Evolutionary conservation across 2,113 vertebrate species (phyloP).

Genomic region (Tyto alba): DNA sequence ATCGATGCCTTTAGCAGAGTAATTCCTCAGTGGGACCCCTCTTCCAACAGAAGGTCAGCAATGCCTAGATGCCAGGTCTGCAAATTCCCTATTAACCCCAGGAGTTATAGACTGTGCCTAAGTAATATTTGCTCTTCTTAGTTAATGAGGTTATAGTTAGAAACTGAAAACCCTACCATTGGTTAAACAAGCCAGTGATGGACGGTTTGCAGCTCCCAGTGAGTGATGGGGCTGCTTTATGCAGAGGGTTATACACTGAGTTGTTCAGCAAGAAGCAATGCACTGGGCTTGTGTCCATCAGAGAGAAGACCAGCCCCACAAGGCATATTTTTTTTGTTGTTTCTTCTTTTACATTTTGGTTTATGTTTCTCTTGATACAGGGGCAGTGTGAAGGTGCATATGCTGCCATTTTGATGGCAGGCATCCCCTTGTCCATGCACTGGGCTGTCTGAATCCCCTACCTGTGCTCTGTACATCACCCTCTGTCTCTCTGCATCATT

Average conservation of each 20-base stretch:
- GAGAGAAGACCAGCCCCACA: background rate
- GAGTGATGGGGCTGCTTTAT: background rate
- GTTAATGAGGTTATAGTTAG: conserved; percentile 3
- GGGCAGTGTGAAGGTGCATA: background rate
- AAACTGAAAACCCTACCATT: background rate
- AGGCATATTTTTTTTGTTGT: background rate
- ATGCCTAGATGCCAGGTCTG: background rate
- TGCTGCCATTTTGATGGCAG: background rate
- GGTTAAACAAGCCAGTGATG: background rate
- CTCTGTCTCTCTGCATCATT: background rate
- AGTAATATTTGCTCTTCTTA: background rate
- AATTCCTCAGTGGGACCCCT: background rate
- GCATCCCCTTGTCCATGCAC: background rate
- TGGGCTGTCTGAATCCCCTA: background rate
- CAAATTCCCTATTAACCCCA: background rate
- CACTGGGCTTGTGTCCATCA: background rate
- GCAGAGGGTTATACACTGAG: background rate
- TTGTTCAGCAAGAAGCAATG: background rate
- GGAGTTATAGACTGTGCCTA: background rate
- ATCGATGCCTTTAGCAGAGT: background rate
- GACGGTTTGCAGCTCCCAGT: background rate
- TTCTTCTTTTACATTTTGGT: background rate
- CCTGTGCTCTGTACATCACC: background rate
- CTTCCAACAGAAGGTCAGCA: background rate
- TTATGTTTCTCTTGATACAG: background rate